Evolutionary conservation across 2,888 invertebrate genomes (phyloP).

Genomic region (Papilio gigon): DNA sequence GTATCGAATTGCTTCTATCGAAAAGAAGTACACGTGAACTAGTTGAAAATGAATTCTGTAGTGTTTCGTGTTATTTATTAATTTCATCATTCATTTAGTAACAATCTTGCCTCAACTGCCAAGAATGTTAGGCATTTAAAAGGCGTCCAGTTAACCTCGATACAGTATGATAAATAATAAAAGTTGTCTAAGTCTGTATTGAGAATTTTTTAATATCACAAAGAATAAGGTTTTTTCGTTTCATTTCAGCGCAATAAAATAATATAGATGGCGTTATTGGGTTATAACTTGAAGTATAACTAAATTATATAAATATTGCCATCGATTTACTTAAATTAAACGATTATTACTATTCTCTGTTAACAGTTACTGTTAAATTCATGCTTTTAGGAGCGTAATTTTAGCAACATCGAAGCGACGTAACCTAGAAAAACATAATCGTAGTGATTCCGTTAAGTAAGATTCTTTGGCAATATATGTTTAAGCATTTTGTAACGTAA

Average conservation of each 20-base stretch:
- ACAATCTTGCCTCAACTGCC: conserved; percentile 39
- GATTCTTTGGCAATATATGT: conserved; percentile 53
- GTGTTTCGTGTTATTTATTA: conserved; percentile 32
- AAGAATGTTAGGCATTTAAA: conserved; percentile 44
- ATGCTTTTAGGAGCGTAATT: not conserved
- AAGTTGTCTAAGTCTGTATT: conserved; percentile 59
- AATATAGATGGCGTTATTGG: not conserved
- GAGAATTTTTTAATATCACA: conserved; percentile 48
- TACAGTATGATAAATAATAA: conserved; percentile 61
- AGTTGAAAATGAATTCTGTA: conserved; percentile 17
- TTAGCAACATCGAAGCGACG: conserved; percentile 44
- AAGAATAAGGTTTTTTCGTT: conserved; percentile 1
- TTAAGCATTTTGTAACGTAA: conserved; percentile 50
- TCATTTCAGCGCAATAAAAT: conserved; percentile 2
- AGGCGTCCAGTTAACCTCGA: conserved; percentile 64
- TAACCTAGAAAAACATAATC: conserved; percentile 47
- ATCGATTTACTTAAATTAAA: not conserved
- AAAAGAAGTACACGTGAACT: not conserved
- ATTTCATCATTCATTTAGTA: conserved; percentile 40
- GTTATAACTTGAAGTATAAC: not conserved
- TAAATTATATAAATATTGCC: not conserved
- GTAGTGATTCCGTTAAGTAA: conserved; percentile 55
- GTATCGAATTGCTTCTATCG: not conserved
- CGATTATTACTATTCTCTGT: too few relatives aligned
- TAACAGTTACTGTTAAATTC: too few relatives aligned